Evolutionary conservation across 2,888 invertebrate genomes (phyloP), one percentile per base, ranked within the genome.

Genomic region (Drosophila mulleri): DNA sequence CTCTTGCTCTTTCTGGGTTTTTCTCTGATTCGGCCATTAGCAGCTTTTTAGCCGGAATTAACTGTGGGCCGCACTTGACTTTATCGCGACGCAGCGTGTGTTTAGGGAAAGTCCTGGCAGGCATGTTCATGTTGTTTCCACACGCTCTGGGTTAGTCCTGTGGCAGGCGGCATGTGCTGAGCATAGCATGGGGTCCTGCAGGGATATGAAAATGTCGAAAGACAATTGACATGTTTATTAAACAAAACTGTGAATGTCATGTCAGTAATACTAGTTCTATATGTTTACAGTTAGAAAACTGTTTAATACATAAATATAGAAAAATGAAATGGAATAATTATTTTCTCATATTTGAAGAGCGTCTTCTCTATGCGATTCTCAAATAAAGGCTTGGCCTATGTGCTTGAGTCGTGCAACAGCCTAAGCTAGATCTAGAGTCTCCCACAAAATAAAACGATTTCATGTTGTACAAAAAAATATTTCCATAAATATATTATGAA

Each of bases 41-140:
- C 87, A 83, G 79, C 82, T 79, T 83, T 84, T 84, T 84, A 84
- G 84, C 64, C 57, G 61, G 84, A 84, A 84, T 83, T 73, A 72
- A 54, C 35, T 67, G 75, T 69, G 56, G 32, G 18, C 47, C 58
- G 23, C 88, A 85, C 84, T 85, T 85, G 88, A 85, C 84, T 88
- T 70, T 81, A 88, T 83, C 82, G 39, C 26, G 23, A 56, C 71
- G 20, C 85, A 82, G 83, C 83, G 47, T 67, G 83, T 59, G 62
- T 20, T 52, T 16, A 53, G 9, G 88, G 87, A 79, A 83, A 83
- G 58, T 82, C 88, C 84, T 44, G 18, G 39, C 26, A 0, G 8
- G 32, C 26, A 26, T 20, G 60, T 67, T 67, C 83, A 79, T 79
- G 71, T 71, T 2, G 20, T 71, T 47, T 35, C 75, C 69, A 82